Percentiles rank a stretch among this genome's conserved stretches.
These are phyloP conservation scores for Amblyjoppa fuscipennis DNA, from an alignment of 2,888 invertebrate genomes.

Conservation along the genomic window DNA sequence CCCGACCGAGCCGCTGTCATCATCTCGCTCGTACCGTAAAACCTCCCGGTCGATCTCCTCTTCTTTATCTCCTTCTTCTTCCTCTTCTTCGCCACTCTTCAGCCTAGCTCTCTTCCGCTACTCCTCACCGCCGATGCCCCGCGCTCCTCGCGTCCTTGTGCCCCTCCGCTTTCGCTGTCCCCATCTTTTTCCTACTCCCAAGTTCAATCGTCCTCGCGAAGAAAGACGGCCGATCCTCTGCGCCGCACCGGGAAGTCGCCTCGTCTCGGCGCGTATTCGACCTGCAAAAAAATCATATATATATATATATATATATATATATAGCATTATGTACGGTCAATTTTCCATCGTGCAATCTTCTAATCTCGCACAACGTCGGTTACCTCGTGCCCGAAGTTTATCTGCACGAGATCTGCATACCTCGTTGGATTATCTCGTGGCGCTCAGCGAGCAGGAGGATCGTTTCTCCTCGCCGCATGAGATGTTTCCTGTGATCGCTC, in stretches of 20 bases:
- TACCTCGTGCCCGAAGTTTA: constrained; percentile 16
- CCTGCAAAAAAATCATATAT: background rate
- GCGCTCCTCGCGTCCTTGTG: constrained; percentile 9
- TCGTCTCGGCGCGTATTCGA: background rate
- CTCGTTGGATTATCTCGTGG: background rate
- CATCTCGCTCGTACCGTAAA: constrained; percentile 77
- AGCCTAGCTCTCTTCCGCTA: background rate
- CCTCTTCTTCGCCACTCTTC: constrained; percentile 24
- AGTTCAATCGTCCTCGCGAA: background rate
- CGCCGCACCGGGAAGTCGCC: constrained; percentile 12
- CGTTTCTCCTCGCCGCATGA: background rate
- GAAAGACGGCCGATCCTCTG: constrained; percentile 21
- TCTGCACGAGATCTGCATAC: constrained; percentile 21
- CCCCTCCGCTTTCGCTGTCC: background rate
- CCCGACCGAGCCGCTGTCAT: constrained; percentile 82
- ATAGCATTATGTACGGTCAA: background rate
- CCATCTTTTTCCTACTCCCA: constrained; percentile 22
- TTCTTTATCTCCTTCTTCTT: constrained; percentile 32
- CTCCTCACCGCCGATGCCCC: background rate
- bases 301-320: background rate
- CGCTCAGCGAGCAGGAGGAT: background rate
- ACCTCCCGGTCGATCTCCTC: constrained; percentile 70
- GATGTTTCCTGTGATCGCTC: constrained; percentile 43
- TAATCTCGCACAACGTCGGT: constrained; percentile 14
- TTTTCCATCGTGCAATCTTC: constrained; percentile 8